Conservation (phyloP, 2,888 invertebrate genomes). For the Agriopis aurantiaria region DNA sequence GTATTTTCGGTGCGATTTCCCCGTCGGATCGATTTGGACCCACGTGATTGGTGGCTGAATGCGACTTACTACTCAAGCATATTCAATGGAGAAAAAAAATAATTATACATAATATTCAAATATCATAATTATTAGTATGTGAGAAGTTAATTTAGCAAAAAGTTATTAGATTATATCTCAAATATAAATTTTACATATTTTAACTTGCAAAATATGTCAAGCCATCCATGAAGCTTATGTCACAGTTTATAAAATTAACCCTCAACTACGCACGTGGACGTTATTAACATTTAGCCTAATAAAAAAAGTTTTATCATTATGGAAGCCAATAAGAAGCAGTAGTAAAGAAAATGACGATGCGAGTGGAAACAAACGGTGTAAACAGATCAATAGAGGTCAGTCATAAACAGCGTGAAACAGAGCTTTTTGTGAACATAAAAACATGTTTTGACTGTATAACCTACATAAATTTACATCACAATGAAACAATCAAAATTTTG, state of each 20-base stretch:
- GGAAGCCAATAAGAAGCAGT: slow-evolving; percentile 35
- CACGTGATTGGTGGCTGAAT: slow-evolving; percentile 71
- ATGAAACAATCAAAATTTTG: neutral
- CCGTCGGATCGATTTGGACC: slow-evolving; percentile 69
- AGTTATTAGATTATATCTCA: neutral
- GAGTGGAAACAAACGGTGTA: slow-evolving; percentile 71
- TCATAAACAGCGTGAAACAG: slow-evolving; percentile 54
- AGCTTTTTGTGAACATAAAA: slow-evolving; percentile 32
- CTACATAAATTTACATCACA: neutral
- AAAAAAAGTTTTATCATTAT: slow-evolving; percentile 34
- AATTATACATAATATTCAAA: slow-evolving; percentile 15
- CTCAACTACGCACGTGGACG: slow-evolving; percentile 34
- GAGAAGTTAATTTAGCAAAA: neutral
- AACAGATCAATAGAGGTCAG: slow-evolving; percentile 78
- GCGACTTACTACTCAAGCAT: slow-evolving; percentile 49
- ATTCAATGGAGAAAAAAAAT: slow-evolving; percentile 49
- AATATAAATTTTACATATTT: neutral
- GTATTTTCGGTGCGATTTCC: slow-evolving; percentile 82
- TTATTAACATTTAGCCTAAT: slow-evolving; percentile 16
- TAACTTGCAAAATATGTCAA: neutral
- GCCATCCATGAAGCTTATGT: neutral
- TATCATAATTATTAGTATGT: neutral
- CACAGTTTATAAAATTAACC: neutral
- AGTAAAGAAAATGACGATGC: slow-evolving; percentile 48
- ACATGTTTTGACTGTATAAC: slow-evolving; percentile 12